Conservation (phyloP, 2,797 vertebrate genomes). For the Protonibea diacanthus region DNA sequence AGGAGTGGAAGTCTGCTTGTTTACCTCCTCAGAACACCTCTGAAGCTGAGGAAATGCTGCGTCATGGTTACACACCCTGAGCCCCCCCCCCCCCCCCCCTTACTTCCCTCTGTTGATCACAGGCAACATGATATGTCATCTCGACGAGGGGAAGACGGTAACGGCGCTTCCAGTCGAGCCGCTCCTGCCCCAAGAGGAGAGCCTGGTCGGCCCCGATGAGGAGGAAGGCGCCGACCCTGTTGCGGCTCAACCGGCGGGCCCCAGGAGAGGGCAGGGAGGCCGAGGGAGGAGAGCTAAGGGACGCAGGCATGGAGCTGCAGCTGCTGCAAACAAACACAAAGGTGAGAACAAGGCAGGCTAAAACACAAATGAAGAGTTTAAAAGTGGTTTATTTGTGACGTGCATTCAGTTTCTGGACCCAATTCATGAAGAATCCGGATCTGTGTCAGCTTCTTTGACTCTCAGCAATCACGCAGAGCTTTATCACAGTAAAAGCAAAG, state of each 20-base stretch:
- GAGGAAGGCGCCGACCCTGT: slow-evolving; percentile 46
- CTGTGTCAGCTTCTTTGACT: background rate
- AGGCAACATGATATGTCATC: slow-evolving; percentile 88
- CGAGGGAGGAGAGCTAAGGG: slow-evolving; percentile 87
- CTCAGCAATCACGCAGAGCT: background rate
- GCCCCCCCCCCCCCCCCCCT: background rate
- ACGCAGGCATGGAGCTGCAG: slow-evolving; percentile 76
- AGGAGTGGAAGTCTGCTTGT: background rate
- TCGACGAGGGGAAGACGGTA: slow-evolving; percentile 81
- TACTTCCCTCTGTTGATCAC: slow-evolving; percentile 23
- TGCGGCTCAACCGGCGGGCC: slow-evolving; percentile 61
- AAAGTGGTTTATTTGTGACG: background rate
- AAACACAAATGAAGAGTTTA: background rate
- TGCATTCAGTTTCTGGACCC: background rate
- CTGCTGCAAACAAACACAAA: slow-evolving; percentile 64
- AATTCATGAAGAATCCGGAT: background rate
- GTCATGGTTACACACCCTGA: slow-evolving; percentile 4
- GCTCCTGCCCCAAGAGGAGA: slow-evolving; percentile 71
- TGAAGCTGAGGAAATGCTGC: background rate
- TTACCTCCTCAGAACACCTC: background rate
- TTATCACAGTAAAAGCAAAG: background rate
- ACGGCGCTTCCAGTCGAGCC: slow-evolving; percentile 55
- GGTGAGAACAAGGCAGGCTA: slow-evolving; percentile 57
- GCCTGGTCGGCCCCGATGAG: slow-evolving; percentile 50
- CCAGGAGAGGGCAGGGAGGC: slow-evolving; percentile 84